Evolutionary conservation across 2,888 invertebrate species (phyloP).

Genomic region (Subacronicta megacephala): DNA sequence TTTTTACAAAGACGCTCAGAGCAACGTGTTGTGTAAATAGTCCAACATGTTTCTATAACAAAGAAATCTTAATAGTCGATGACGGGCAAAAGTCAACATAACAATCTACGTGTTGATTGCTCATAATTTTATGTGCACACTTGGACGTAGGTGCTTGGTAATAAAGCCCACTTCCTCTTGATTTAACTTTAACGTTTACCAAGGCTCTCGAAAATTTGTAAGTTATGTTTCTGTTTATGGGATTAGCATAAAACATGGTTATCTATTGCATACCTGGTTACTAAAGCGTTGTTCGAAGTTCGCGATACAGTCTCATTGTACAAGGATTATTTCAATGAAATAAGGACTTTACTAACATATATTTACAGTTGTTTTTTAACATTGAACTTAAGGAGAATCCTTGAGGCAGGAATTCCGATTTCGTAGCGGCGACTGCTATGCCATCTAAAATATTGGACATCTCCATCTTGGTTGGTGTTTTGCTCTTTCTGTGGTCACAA

Average conservation of each 20-base stretch:
- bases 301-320: constrained; percentile 78
- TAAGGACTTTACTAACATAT: constrained; percentile 68
- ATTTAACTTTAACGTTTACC: constrained; percentile 64
- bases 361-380: constrained; percentile 71
- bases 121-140: constrained; percentile 79
- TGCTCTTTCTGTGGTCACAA: constrained; percentile 85
- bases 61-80: constrained; percentile 89
- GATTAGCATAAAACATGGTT: constrained; percentile 87
- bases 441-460: constrained; percentile 90
- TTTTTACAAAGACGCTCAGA: constrained; percentile 83
- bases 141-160: constrained; percentile 66
- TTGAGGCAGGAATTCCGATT: constrained; percentile 85
- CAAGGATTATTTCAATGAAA: constrained; percentile 62
- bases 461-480: constrained; percentile 87
- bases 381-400: constrained; percentile 70
- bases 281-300: constrained; percentile 84
- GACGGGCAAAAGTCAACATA: constrained; percentile 87
- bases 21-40: constrained; percentile 89
- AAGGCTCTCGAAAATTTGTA: constrained; percentile 84
- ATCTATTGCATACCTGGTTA: constrained; percentile 87
- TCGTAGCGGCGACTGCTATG: constrained; percentile 88
- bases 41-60: constrained; percentile 89
- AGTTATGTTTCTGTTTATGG: constrained; percentile 82
- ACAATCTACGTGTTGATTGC: constrained; percentile 88
- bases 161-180: constrained; percentile 71